Evolutionary conservation across 2,113 vertebrate genomes (phyloP), one percentile per base, ranked within the genome.

Genomic region (Macquaria ambigua): DNA sequence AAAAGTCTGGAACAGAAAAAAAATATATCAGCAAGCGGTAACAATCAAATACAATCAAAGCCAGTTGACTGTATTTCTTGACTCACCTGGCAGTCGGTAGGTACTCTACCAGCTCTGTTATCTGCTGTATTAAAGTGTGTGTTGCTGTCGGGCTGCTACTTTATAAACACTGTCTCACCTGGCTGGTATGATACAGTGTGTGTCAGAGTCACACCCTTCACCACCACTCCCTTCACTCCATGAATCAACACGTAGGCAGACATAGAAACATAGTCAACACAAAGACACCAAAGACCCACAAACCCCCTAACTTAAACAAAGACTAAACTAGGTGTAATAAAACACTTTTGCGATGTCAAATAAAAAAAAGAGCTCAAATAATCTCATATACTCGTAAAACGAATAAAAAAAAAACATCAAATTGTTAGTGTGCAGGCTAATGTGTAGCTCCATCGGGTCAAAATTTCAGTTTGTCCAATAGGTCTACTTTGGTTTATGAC

Each of bases 161-260:
- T 96, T 97, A 97, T 95, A 96, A 95, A 92, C 79, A 77, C 2
- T 10, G 90, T 87, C 95, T 96, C 95, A 96, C 97, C 97, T 97
- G 94, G 79, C 56, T 82, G 80, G 91, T 89, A 88, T 91, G 94
- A 96, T 91, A 92, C 94, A 95, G 92, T 77, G 83, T 97, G 96
- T 95, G 97, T 97, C 97, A 97, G 96, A 95, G 74, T 81, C 97
- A 95, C 97, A 87, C 97, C 97, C 96, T 93, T 56, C 71, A 28
- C 16, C n/a, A 56, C 90, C 94, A 88, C 94, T 87, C 94, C 94
- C 92, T 92, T 25, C 63, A 21, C 48, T 41, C 56, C 76, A 74
- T 94, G 90, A 93, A 90, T 93, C 91, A 93, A 88, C 86, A 82
- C 4, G 11, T 64, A 81, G 43, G 28, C 55, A n/a, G 39, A 59